These are phyloP conservation scores for Philonicus albiceps DNA, from an alignment of 2,888 invertebrate species.

Conservation along the genomic window DNA sequence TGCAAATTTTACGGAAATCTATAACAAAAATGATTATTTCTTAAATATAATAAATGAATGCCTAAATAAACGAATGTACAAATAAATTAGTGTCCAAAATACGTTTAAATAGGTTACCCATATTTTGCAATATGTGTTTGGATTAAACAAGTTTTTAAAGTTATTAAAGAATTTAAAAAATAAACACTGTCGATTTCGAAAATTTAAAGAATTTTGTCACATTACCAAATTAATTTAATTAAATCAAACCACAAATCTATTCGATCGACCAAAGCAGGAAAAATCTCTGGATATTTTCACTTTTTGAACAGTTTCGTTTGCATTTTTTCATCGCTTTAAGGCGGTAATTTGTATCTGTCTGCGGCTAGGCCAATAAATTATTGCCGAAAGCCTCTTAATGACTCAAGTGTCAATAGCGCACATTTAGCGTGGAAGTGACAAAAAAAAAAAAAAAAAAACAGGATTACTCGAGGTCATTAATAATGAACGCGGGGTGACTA, in stretches of 20 bases:
- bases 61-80: too few relatives aligned
- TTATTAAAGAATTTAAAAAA: too few relatives aligned
- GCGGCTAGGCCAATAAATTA: constrained; percentile 16
- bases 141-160: too few relatives aligned
- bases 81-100: too few relatives aligned
- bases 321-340: background rate
- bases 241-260: background rate
- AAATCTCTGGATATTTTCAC: background rate
- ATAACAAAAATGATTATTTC: too few relatives aligned
- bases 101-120: too few relatives aligned
- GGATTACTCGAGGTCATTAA: constrained; percentile 34
- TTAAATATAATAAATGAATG: too few relatives aligned
- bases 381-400: constrained; percentile 29
- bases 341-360: constrained; percentile 34
- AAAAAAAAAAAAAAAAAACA: too few relatives aligned
- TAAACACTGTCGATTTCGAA: too few relatives aligned
- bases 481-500: constrained; percentile 18
- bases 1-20: too few relatives aligned
- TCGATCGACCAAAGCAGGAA: background rate
- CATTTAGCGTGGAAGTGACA: background rate
- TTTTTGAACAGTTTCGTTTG: background rate
- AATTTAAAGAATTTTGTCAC: background rate
- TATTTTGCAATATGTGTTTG: too few relatives aligned
- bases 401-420: constrained; percentile 28
- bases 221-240: background rate